Evolutionary conservation across 2,113 vertebrate genomes (phyloP), one percentile per base, ranked within the genome.

Genomic region (Corvus moneduloides): DNA sequence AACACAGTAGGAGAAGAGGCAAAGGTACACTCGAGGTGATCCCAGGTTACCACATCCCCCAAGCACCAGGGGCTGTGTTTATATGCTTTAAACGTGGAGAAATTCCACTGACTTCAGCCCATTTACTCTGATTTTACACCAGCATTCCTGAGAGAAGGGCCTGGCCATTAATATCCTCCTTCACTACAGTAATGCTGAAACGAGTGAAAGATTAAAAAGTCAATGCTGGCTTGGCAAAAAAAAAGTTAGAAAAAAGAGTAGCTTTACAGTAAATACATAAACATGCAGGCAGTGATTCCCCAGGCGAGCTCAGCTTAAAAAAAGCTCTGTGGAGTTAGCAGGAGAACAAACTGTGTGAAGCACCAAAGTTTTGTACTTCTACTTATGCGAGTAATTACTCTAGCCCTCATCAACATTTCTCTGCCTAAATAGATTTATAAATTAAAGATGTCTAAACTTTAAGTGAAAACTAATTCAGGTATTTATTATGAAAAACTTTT

Each of bases 381-480:
- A 93, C 64, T 97, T 96, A 79, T 55, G 86, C 14, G 22, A 93
- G 61, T 97, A 96, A 96, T 93, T 92, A 87, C 93, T 82, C 68
- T 23, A 79, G 72, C 77, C 87, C 75, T 96, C 94, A 95, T 94
- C 94, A 95, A 84, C 77, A 55, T 66, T 92, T 77, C 94, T 61
- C 79, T 84, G 83, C 91, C 84, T 94, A 96, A 95, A 94, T 33
- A 75, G 64, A 1, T 90, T 96, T 96, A 81, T 90, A 94, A 97
- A 97, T 97, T 96, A 96, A 94, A 95, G 75, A 89, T 3, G 69
- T 44, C 93, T 74, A 93, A 95, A 96, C 78, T 94, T 97, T 95
- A 93, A 97, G 96, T 94, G 84, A 90, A 97, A 96, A 94, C 89
- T 96, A 94, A 97, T 97, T 97, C 94, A 90, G 66, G 84, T 94